Evolutionary conservation across 2,113 vertebrate genomes (phyloP).

Genomic region (Paramisgurnus dabryanus): DNA sequence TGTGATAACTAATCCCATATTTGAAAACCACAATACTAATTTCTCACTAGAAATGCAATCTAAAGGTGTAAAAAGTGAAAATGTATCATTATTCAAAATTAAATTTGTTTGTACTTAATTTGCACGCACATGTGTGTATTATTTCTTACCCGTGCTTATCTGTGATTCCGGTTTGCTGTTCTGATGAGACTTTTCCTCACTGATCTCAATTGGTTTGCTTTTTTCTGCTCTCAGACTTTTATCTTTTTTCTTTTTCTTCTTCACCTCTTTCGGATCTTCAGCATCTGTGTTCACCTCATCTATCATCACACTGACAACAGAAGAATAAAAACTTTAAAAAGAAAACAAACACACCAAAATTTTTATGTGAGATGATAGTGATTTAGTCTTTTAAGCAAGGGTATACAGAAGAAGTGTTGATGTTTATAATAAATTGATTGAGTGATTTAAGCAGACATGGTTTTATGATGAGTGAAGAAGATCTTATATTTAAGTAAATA

Average conservation of each 20-base stretch:
- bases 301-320: slow-evolving; percentile 5
- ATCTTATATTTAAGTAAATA: no score
- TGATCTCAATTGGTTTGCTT: slow-evolving; percentile 42
- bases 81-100: no score
- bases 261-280: slow-evolving; percentile 38
- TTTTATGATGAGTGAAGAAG: background rate
- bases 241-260: slow-evolving; percentile 65
- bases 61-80: no score
- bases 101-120: no score
- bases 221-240: slow-evolving; percentile 54
- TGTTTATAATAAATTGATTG: no score
- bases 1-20: no score
- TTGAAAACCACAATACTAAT: no score
- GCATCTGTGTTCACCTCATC: background rate
- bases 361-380: no score
- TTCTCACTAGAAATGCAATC: no score
- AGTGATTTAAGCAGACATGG: background rate
- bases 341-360: background rate
- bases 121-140: no score
- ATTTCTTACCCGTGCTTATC: no score
- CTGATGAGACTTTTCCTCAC: background rate
- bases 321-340: background rate
- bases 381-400: no score
- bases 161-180: background rate
- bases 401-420: background rate